Evolutionary conservation across 2,888 invertebrate genomes (phyloP), one percentile per base, ranked within the genome.

Genomic region (Stenotaenia linearis): DNA sequence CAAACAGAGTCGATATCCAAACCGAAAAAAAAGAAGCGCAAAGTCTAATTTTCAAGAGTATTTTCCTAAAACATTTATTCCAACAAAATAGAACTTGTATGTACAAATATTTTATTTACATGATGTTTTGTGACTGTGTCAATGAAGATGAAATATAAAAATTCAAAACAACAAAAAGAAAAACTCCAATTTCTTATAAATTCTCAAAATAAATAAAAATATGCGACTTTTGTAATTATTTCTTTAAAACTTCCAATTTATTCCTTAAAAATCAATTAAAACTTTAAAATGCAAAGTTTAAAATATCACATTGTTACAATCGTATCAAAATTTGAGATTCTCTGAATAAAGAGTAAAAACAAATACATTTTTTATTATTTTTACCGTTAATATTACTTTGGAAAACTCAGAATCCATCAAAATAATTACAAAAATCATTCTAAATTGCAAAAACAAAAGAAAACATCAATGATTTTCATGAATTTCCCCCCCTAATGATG

Each of bases 21-120:
- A 56, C 18, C 23, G 56, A 2, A 12, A 18, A 56, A 23, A 23
- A 56, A 10, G 23, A 56, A 56, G 23, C 56, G 18, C 9, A 56
- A 56, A 40, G 15, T 12, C 4, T 56, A 56, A 56, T 21, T 56
- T 56, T 56, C 56, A 56, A 23, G 56, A 56, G 56, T 56, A 77
- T 77, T 25, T 37, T 77, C 35, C 35, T 77, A 25, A 35, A 78
- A 78, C 78, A 78, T 78, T 78, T 78, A 78, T 78, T 78, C 56
- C 78, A 78, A 78, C 78, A 78, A 78, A 78, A 78, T 78, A 78
- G 45, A 78, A 78, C 78, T 78, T 56, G 56, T 78, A 77, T 77
- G 25, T 77, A 77, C 77, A 77, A 77, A 77, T 32, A 35, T 77
- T 30, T 32, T 37, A 32, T 77, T 77, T 77, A 77, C 77, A 77